Conservation (phyloP, 2,797 vertebrate genomes). For the Pseudochirops cupreus region DNA sequence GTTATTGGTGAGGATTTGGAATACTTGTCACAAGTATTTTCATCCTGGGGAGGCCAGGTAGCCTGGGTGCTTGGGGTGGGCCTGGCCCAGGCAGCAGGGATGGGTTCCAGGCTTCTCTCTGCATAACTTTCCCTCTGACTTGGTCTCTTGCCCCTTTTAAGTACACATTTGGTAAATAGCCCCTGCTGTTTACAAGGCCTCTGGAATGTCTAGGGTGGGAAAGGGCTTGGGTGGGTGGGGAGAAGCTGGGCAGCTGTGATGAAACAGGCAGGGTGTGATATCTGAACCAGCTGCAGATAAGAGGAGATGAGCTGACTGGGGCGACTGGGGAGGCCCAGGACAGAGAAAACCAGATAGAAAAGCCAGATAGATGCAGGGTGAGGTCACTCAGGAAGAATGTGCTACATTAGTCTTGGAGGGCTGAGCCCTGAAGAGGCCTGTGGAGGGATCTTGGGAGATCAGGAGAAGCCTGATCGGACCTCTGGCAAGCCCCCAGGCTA, state of each 20-base stretch:
- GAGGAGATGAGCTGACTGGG: slow-evolving; percentile 2
- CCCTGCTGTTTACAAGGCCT: neutral
- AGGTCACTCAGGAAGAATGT: slow-evolving; percentile 29
- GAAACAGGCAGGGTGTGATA: slow-evolving; percentile 47
- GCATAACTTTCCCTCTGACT: neutral
- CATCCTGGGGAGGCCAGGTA: neutral
- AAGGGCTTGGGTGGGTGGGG: neutral
- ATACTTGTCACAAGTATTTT: neutral
- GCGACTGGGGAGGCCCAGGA: neutral
- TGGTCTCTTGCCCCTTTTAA: neutral
- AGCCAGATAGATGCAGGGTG: neutral
- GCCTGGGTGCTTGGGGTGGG: neutral
- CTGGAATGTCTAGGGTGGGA: slow-evolving; percentile 56
- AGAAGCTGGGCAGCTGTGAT: neutral
- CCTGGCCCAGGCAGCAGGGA: neutral
- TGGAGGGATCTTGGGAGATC: slow-evolving; percentile 4
- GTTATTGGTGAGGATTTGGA: too few relatives aligned
- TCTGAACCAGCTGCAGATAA: slow-evolving; percentile 48
- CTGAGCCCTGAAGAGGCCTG: neutral
- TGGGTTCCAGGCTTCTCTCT: neutral
- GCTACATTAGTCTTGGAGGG: neutral
- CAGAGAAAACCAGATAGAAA: neutral
- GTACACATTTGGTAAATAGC: neutral
- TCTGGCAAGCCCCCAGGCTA: neutral
- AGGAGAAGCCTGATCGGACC: neutral